These are phyloP conservation scores for Sebastiscus tertius DNA, from an alignment of 2,797 vertebrate genomes.

Conservation along the genomic window DNA sequence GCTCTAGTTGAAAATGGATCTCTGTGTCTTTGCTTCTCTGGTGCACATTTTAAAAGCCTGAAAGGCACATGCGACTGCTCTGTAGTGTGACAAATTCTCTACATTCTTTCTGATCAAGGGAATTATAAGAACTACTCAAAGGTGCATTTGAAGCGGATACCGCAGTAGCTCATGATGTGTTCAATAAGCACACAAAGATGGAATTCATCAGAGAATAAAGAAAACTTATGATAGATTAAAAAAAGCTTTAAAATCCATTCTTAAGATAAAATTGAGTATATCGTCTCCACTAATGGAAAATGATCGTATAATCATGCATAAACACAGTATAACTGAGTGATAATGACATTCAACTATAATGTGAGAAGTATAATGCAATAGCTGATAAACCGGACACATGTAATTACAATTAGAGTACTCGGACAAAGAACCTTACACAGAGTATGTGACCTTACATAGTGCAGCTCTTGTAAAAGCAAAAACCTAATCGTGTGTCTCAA, in stretches of 20 bases:
- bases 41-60: slow-evolving; percentile 11
- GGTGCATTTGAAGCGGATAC: slow-evolving; percentile 4
- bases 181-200: background rate
- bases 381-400: slow-evolving; percentile 34
- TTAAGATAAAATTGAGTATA: background rate
- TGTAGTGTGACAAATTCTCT: slow-evolving; percentile 44
- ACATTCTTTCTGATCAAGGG: slow-evolving; percentile 36
- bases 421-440: slow-evolving; percentile 49
- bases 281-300: background rate
- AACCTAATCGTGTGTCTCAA: slow-evolving; percentile 55
- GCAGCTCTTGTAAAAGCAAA: slow-evolving; percentile 61
- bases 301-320: background rate
- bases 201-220: background rate
- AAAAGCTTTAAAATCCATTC: background rate
- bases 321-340: background rate
- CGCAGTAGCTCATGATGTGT: background rate
- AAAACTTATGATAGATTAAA: background rate
- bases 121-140: slow-evolving; percentile 5
- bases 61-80: slow-evolving; percentile 30
- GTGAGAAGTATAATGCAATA: slow-evolving; percentile 6
- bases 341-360: slow-evolving; percentile 10
- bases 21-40: background rate
- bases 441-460: slow-evolving; percentile 42
- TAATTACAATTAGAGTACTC: slow-evolving; percentile 40
- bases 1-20: background rate